Base-by-base conservation (phyloP, 2,797 vertebrate species). In the Danio albolineatus region DNA sequence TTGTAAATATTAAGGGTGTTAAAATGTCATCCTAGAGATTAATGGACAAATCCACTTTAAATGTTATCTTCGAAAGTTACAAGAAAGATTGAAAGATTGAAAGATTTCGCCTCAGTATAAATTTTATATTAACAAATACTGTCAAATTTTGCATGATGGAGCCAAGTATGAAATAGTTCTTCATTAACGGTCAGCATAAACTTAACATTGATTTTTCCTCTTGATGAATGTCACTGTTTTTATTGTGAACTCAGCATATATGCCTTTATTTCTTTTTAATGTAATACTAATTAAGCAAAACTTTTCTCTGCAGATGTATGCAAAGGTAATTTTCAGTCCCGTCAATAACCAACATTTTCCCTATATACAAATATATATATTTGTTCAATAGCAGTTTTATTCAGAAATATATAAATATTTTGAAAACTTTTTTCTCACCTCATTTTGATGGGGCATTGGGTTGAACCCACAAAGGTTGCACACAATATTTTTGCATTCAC, bases 401-500 rank as follows among this genome's bases (percentile, higher is more conserved):
- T 60, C 1, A 8, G 13, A 60, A 36, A 38, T 16, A 51, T 4
- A 28, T 59, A 28, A 28, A 28, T 28, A 28, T n/a, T n/a, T n/a
- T n/a, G n/a, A n/a, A n/a, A n/a, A n/a, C n/a, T n/a, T 1, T 49
- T 64, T 66, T 6, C 94, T 94, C 95, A 99, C 98, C 91, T 95
- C 94, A 62, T 92, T 92, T 77, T 95, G 90, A 89, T 97, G 96
- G 0, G 96, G 96, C 76, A 91, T 93, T 0, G 97, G 96, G 80
- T 96, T 97, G 91, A 99, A 99, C 93, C 98, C 97, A 95, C 98
- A 99, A 83, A 96, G 95, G 82, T 96, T 96, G 86, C 98, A 99
- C 44, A 98, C 95, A 66, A 89, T 90, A 28, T 90, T 94, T 91
- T 95, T 96, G 94, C 98, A 99, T 86, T 95, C 93, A 0, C 97